Base-by-base conservation (phyloP, 1,140 invertebrate genomes). In the Heliothis subflexa region DNA sequence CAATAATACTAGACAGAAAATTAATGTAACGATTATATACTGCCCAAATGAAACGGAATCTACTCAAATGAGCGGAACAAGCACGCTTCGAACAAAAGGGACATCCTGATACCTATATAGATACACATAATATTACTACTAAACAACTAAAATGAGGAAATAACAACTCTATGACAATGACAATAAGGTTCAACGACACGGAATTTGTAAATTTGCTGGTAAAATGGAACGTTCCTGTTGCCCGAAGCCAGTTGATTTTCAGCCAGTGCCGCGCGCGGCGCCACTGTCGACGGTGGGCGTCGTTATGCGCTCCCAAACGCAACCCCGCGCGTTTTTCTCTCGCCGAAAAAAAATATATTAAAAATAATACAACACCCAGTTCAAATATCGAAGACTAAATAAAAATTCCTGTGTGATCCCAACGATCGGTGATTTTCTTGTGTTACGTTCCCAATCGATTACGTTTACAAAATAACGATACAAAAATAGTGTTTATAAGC, bases 251-350 rank as follows among this genome's bases (percentile, higher is more conserved):
- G 79, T 80, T 77, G 80, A 83, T 84, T 91, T 91, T 87, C 83
- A 90, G 89, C 81, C 91, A 94, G 92, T 94, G 89, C 90, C 91
- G 90, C 86, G 85, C 87, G 88, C 82, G 91, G 92, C 92, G 92
- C 91, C 91, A 90, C 89, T 89, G 83, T 88, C 77, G 88, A 84
- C 83, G 90, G 91, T 88, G 88, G 90, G 88, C 91, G 91, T 91
- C 89, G 89, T 86, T 86, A 89, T 86, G 92, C 90, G 81, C 79
- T 89, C 85, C 83, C 73, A 79, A 80, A 88, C 68, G 74, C 78
- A 59, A 85, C 79, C 82, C 81, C 84, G 85, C 85, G 85, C 76
- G 73, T 86, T 85, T 80, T 73, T 79, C 50, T 55, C 52, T 78
- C 78, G 72, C 57, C 64, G 75, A 64, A 57, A 59, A 80, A 78